Conservation (phyloP, 2,888 invertebrate species). For the Lycocerus yunnanus region DNA sequence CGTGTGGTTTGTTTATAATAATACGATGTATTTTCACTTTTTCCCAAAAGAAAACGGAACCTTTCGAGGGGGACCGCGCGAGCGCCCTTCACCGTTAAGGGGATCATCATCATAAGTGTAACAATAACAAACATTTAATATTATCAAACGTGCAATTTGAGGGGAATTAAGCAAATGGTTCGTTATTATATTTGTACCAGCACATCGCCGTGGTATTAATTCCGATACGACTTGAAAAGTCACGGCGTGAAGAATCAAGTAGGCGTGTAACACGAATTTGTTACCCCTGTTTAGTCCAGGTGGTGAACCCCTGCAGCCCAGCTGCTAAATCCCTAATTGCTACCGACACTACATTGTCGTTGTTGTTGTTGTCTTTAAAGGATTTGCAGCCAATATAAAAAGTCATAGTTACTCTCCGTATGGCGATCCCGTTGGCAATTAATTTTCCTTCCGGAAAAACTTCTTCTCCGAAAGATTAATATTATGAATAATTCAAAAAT, state of each 20-base stretch:
- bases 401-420: too few relatives aligned
- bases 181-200: slow-evolving; percentile 40
- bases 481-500: slow-evolving; percentile 5
- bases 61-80: background rate
- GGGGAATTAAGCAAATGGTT: slow-evolving; percentile 31
- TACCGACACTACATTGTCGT: slow-evolving; percentile 4
- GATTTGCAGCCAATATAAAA: background rate
- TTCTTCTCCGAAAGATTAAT: background rate
- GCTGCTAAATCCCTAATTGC: slow-evolving; percentile 31
- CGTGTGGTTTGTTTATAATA: background rate
- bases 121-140: background rate
- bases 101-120: background rate
- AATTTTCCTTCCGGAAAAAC: background rate
- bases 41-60: background rate
- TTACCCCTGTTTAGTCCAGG: slow-evolving; percentile 49
- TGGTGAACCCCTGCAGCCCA: slow-evolving; percentile 32
- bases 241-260: slow-evolving; percentile 57
- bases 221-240: slow-evolving; percentile 57
- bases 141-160: background rate
- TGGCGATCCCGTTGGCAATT: too few relatives aligned
- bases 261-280: slow-evolving; percentile 55
- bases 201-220: slow-evolving; percentile 45
- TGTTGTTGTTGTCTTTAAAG: background rate
- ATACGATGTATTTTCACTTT: background rate
- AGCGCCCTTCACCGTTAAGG: background rate